Conservation (phyloP, 2,797 vertebrate genomes). For the Chaetodon trifasciatus region DNA sequence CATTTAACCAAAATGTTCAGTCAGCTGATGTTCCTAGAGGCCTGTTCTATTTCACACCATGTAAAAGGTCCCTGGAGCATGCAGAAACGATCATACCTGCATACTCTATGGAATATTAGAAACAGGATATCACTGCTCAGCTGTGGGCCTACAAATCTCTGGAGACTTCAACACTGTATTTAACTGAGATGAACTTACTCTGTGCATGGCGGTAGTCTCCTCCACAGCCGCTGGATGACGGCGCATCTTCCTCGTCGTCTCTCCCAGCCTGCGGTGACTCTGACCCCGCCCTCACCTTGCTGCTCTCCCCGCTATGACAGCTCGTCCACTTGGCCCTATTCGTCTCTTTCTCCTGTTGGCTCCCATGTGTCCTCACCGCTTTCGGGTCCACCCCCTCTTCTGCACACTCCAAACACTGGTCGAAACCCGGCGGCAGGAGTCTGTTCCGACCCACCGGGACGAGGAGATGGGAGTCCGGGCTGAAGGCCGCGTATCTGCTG, state of each 20-base stretch:
- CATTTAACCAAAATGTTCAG: not conserved
- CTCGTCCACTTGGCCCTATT: slow-evolving; percentile 5
- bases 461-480: slow-evolving; percentile 22
- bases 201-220: not conserved
- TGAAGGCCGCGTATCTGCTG: slow-evolving; percentile 13
- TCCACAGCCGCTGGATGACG: slow-evolving; percentile 24
- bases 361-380: not conserved
- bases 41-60: not conserved
- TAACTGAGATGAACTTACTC: too few relatives aligned
- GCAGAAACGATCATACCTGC: not conserved
- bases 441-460: not conserved
- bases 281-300: slow-evolving; percentile 48
- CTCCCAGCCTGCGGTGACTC: slow-evolving; percentile 22
- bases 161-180: not conserved
- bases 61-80: too few relatives aligned
- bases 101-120: not conserved
- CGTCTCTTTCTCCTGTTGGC: not conserved
- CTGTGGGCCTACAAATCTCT: too few relatives aligned
- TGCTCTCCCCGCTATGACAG: slow-evolving; percentile 33
- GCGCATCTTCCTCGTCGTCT: slow-evolving; percentile 49
- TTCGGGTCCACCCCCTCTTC: not conserved
- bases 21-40: not conserved
- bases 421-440: slow-evolving; percentile 31
- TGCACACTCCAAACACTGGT: slow-evolving; percentile 14
- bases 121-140: too few relatives aligned